Evolutionary conservation across 2,113 vertebrate species (phyloP), one percentile per base, ranked within the genome.

Genomic region (Labrus mixtus): DNA sequence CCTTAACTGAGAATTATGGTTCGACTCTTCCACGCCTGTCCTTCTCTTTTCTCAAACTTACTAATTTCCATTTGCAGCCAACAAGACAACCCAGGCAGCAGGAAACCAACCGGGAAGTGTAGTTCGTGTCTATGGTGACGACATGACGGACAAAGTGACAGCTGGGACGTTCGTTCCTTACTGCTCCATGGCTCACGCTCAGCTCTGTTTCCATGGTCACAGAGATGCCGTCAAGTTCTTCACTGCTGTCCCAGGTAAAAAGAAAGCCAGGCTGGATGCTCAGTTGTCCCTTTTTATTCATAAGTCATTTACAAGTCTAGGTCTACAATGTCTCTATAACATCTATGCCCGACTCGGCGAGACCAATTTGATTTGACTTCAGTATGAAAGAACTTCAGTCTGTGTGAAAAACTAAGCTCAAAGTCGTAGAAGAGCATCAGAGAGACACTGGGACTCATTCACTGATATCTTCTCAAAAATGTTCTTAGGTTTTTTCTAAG

Each of bases 191-290:
- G 97, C 97, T 36, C 97, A 99, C 0, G 98, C 98, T 0, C 98
- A 99, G 87, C 96, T 99, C 65, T 99, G 97, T 89, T 99, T 99
- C 93, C 98, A 99, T 0, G 98, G 98, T 12, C 98, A 99, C 93
- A 88, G 98, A 8, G 98, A 99, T 45, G 98, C 98, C 3, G 98
- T 99, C 10, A 98, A 99, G 75, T 99, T 99, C 94, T 99, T 99
- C 86, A 95, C 97, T 0, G 96, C 98, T 9, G 97, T 99, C 61
- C 98, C 98, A 93, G 98, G 98, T 98, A 83, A 59, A 68, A 22
- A 33, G 29, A 11, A 41, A 41, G 39, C 25, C 20, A 8, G 25
- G 5, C 19, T 4, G 8, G 41, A 36, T 8, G 15, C 10, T 29
- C 20, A 16, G 8, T 17, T 39, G 46, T 1, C 16, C 10, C 1